Evolutionary conservation across 2,113 vertebrate genomes (phyloP).

Genomic region (Mesoclemmys tuberculata): DNA sequence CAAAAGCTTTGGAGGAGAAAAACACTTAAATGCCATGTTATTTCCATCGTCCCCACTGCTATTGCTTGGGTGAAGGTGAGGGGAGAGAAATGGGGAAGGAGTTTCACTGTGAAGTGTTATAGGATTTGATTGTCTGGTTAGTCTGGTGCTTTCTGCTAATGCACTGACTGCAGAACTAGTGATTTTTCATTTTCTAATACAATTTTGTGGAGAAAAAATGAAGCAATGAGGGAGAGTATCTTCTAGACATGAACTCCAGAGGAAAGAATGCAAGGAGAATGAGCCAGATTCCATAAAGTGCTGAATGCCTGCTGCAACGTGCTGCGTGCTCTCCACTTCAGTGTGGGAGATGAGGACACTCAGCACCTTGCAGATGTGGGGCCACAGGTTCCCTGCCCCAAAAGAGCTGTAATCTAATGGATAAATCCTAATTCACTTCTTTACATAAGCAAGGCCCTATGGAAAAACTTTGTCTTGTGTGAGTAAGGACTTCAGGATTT

Average conservation of each 20-base stretch:
- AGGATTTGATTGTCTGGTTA: background rate
- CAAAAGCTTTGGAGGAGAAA: background rate
- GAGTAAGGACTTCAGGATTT: background rate
- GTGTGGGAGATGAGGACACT: background rate
- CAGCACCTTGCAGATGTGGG: background rate
- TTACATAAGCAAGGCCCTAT: rapidly evolving
- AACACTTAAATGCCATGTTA: background rate
- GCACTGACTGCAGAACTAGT: background rate
- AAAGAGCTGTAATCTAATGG: background rate
- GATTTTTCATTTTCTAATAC: background rate
- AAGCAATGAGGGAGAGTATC: background rate
- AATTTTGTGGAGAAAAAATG: background rate
- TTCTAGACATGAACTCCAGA: background rate
- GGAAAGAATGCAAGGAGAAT: background rate
- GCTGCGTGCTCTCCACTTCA: background rate
- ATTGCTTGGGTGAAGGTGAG: background rate
- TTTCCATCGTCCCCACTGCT: background rate
- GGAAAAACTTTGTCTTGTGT: background rate
- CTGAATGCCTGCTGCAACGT: background rate
- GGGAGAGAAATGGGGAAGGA: background rate
- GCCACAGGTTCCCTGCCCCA: background rate
- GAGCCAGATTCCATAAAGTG: background rate
- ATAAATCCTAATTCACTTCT: background rate
- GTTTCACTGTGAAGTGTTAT: background rate
- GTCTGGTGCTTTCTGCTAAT: background rate